phyloP scores from a whole-genome alignment of 2,888 invertebrate genomes.

The Drosophila falleni region DNA sequence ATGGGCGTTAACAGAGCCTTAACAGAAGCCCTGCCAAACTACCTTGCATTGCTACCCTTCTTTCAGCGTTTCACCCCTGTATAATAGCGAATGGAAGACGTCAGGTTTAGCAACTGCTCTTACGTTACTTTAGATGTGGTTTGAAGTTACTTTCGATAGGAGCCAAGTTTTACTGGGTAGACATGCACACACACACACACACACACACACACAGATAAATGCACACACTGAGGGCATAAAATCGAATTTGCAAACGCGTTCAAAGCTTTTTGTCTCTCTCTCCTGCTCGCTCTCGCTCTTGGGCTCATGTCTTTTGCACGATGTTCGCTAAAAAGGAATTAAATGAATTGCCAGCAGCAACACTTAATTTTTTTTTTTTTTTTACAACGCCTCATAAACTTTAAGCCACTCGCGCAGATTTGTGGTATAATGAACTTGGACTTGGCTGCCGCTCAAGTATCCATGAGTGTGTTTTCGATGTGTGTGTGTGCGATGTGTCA shows the following conservation, averaged over 20 bases:
- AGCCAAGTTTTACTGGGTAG: too few relatives aligned
- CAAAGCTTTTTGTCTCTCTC: conserved; percentile 47
- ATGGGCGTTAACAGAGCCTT: too few relatives aligned
- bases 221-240: conserved; percentile 43
- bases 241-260: conserved; percentile 71
- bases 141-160: too few relatives aligned
- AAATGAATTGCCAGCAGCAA: conserved; percentile 60
- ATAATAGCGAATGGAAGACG: too few relatives aligned
- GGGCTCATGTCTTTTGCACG: conserved; percentile 34
- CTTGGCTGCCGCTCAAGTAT: conserved; percentile 54
- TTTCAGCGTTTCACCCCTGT: too few relatives aligned
- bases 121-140: too few relatives aligned
- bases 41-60: too few relatives aligned
- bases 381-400: conserved; percentile 76
- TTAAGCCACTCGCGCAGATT: conserved; percentile 65
- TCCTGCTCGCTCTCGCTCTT: conserved; percentile 23
- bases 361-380: conserved; percentile 36
- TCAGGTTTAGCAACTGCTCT: too few relatives aligned
- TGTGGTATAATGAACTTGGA: conserved; percentile 71
- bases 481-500: conserved; percentile 55
- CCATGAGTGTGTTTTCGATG: conserved; percentile 2
- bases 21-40: too few relatives aligned
- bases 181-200: too few relatives aligned
- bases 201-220: conserved; percentile 31
- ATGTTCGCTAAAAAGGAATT: conserved; percentile 65